A percentile compares a stretch with the other conserved stretches of the same genome.
phyloP scores from a whole-genome alignment of 2,113 vertebrate species.

The Catharus minimus region DNA sequence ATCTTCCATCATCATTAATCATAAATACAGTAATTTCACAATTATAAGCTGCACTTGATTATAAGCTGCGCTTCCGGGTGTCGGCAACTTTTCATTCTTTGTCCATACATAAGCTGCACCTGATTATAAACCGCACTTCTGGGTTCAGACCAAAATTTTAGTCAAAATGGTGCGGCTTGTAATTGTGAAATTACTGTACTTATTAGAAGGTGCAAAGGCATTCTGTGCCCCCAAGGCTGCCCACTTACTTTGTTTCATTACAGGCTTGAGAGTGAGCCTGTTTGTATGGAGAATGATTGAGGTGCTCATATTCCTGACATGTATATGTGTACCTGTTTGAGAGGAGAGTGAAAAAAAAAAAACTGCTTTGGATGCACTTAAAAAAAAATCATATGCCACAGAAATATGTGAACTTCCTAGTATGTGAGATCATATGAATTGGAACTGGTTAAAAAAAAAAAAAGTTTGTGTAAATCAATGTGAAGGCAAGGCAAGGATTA shows the following conservation, averaged over 20 bases:
- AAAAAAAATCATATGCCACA: not conserved
- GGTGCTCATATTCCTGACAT: not conserved
- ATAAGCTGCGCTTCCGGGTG: no score
- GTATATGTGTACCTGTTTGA: not conserved
- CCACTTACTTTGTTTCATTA: not conserved
- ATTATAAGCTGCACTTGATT: no score
- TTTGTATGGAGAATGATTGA: not conserved
- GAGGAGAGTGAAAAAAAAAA: not conserved
- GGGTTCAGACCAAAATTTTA: no score
- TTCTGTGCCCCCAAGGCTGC: not conserved
- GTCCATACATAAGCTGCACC: no score
- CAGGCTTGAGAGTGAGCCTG: not conserved
- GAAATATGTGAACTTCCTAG: not conserved
- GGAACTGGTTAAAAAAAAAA: not conserved
- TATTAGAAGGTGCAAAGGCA: not conserved
- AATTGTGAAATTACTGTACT: no score
- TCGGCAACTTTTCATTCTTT: no score
- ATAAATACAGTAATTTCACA: not conserved
- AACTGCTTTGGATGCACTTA: not conserved
- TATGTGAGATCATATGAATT: not conserved
- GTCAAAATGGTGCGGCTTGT: no score
- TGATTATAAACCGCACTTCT: no score
- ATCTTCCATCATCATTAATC: not conserved
- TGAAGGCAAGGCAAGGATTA: not conserved
- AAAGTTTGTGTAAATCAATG: not conserved